These are phyloP conservation scores for Teleogryllus occipitalis DNA, from an alignment of 1,140 invertebrate genomes.

Conservation along the genomic window DNA sequence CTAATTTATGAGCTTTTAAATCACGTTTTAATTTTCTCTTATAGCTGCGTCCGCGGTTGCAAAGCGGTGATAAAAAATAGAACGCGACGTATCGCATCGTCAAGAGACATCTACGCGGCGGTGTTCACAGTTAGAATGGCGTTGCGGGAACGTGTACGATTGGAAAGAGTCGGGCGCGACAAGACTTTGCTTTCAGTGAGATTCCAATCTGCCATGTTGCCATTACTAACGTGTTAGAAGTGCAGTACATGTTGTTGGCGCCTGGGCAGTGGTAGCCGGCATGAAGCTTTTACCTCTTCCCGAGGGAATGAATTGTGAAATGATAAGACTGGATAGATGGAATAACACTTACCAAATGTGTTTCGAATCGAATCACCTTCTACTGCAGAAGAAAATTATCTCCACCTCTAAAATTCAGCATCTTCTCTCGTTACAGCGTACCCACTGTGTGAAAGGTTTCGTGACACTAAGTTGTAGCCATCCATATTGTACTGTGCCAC, in stretches of 20 bases:
- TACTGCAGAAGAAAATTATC: too few relatives aligned
- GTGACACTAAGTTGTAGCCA: too few relatives aligned
- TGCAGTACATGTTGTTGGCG: not conserved
- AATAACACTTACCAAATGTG: too few relatives aligned
- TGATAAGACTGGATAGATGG: not conserved
- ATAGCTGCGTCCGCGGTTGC: not conserved
- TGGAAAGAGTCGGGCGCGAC: not conserved
- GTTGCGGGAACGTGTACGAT: too few relatives aligned
- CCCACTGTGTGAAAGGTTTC: too few relatives aligned
- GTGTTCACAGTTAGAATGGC: too few relatives aligned
- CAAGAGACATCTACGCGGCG: too few relatives aligned
- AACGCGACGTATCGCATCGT: too few relatives aligned
- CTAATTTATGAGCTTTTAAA: slow-evolving; percentile 2
- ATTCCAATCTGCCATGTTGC: not conserved
- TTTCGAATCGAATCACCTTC: too few relatives aligned
- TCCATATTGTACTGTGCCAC: too few relatives aligned
- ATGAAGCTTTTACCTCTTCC: not conserved
- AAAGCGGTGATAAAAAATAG: not conserved
- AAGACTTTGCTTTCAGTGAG: not conserved
- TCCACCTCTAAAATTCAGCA: too few relatives aligned
- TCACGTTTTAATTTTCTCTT: not conserved
- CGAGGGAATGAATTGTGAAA: not conserved
- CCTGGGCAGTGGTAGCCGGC: not conserved
- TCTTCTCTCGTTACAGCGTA: too few relatives aligned
- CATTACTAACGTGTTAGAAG: not conserved